Conservation (phyloP, 2,888 invertebrate genomes). For the Alloscopus bannaensis region DNA sequence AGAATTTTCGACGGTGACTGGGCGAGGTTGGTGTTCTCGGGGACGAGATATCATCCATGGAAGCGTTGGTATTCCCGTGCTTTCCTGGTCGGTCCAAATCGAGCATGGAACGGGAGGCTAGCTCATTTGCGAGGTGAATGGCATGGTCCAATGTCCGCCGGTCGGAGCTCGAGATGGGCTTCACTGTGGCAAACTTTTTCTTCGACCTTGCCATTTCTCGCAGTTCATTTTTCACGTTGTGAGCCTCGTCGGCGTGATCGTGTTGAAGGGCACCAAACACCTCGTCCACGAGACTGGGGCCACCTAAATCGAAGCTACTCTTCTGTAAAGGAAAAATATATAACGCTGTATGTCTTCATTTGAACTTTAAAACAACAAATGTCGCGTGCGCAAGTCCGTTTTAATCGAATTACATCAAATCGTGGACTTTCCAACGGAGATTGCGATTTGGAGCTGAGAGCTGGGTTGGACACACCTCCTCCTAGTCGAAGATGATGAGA, state of each 20-base stretch:
- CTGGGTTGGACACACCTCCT: conserved; percentile 71
- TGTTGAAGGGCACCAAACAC: conserved; percentile 83
- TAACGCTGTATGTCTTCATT: too few species aligned
- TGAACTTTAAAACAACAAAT: too few species aligned
- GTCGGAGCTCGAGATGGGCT: conserved; percentile 95
- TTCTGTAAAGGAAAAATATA: too few species aligned
- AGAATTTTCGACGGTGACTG: conserved; percentile 85
- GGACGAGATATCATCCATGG: conserved; percentile 73
- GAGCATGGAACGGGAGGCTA: conserved; percentile 83
- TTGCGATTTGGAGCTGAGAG: conserved; percentile 72
- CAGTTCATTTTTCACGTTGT: conserved; percentile 84
- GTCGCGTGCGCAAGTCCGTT: too few species aligned
- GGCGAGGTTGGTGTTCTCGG: conserved; percentile 81
- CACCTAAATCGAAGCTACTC: conserved; percentile 85
- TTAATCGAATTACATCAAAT: conserved; percentile 77
- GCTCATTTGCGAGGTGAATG: conserved; percentile 93
- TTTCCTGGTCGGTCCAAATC: conserved; percentile 74
- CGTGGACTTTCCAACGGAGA: conserved; percentile 76
- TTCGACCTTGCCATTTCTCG: conserved; percentile 79
- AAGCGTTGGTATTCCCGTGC: conserved; percentile 69
- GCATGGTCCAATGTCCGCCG: conserved; percentile 93
- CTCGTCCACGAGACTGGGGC: conserved; percentile 92
- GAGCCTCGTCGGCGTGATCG: conserved; percentile 77
- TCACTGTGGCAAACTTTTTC: conserved; percentile 82
- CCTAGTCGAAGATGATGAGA: conserved; percentile 54